These are phyloP conservation scores for Cololabis saira DNA, from an alignment of 2,113 vertebrate species.

Conservation along the genomic window DNA sequence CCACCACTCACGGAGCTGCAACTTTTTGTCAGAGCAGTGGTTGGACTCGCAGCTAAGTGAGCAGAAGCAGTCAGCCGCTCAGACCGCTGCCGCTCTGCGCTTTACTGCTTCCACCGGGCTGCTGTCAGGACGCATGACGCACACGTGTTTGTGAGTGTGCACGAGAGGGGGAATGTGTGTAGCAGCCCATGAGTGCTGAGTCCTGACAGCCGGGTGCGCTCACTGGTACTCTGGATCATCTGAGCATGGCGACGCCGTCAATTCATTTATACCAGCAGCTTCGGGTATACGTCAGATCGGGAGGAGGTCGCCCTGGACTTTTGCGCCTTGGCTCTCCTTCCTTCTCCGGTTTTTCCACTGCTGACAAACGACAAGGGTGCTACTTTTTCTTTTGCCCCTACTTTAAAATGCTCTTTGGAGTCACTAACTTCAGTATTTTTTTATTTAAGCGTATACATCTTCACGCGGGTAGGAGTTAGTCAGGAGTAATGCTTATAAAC, in stretches of 20 bases:
- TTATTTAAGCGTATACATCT: not conserved
- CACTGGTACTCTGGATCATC: slow-evolving; percentile 74
- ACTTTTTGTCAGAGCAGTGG: slow-evolving; percentile 58
- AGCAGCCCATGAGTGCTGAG: slow-evolving; percentile 51
- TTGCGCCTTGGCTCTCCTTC: slow-evolving; percentile 65
- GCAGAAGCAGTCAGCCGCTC: slow-evolving; percentile 67
- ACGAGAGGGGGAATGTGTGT: slow-evolving; percentile 21
- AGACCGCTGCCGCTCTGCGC: slow-evolving; percentile 54
- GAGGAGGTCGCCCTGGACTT: slow-evolving; percentile 71
- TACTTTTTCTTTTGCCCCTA: not conserved
- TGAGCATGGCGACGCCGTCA: slow-evolving; percentile 77
- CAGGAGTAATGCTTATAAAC: not conserved
- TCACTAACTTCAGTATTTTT: not conserved
- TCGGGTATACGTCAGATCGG: slow-evolving; percentile 80
- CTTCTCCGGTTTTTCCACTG: slow-evolving; percentile 55
- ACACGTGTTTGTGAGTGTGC: slow-evolving; percentile 52
- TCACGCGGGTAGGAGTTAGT: not conserved
- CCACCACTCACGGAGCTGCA: slow-evolving; percentile 42
- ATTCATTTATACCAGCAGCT: slow-evolving; percentile 81
- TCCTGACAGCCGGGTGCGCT: slow-evolving; percentile 68
- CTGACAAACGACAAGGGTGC: slow-evolving; percentile 40
- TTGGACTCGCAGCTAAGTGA: slow-evolving; percentile 21
- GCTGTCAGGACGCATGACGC: slow-evolving; percentile 81
- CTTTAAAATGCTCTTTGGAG: slow-evolving; percentile 14
- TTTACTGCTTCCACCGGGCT: slow-evolving; percentile 71